Evolutionary conservation across 2,113 vertebrate species (phyloP), one percentile per base, ranked within the genome.

Genomic region (Thalassarche chlororhynchos): DNA sequence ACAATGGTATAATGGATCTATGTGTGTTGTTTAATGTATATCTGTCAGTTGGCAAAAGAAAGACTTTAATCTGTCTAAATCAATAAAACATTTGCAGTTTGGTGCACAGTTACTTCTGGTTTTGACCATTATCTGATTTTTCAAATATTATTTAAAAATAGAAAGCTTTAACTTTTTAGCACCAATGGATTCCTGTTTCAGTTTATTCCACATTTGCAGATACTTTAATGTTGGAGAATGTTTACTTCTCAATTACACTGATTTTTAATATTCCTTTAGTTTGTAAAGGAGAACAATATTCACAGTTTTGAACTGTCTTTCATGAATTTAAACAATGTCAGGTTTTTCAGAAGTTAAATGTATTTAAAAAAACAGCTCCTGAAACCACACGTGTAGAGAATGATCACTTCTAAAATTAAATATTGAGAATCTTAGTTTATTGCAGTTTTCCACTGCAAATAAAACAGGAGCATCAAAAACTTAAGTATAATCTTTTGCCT

Each of bases 81-180:
- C 14, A 38, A 12, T 85, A 60, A 83, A 80, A 80, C 1, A 19
- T 57, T 80, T 71, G 14, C 29, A 64, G 29, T 89, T 94, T 93
- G 58, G 31, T 94, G 57, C 93, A 85, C 85, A 92, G 71, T 74
- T 95, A 71, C 31, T 79, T 93, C 65, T 61, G 47, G 12, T 78
- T 96, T 96, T 82, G 44, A 38, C 44, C 46, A 80, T 76, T 86
- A 76, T 57, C 68, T 85, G 84, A 81, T 96, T 96, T 94, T 91
- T 95, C 44, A 90, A 82, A 87, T 95, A 89, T 57, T 69, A 65
- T 93, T 94, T 94, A 13, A 81, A 89, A 96, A 54, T 60, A 95
- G 71, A 96, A 76, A 94, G 10, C 51, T 96, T 87, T 88, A 91
- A 88, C 44, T 83, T 96, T 87, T 86, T 91, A 74, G 25, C 20